These are phyloP conservation scores for Polyodon spathula DNA, from an alignment of 2,113 vertebrate species.

Conservation along the genomic window DNA sequence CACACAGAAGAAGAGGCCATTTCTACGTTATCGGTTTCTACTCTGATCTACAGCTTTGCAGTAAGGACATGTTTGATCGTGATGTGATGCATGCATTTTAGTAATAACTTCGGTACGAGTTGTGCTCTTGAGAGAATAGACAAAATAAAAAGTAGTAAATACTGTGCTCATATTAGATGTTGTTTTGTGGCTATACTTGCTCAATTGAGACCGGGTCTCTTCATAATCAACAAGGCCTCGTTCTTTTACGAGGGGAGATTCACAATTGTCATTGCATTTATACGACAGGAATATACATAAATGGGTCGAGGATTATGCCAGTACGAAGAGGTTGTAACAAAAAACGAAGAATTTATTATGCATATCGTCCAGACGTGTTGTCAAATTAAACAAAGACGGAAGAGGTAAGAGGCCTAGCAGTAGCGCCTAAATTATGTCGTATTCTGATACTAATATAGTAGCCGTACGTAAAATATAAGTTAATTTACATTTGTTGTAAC, in stretches of 20 bases:
- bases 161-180: neutral
- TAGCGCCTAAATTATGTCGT: constrained; percentile 23
- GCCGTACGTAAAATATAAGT: too few relatives aligned
- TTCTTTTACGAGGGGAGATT: neutral
- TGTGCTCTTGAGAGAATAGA: too few relatives aligned
- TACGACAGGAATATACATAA: neutral
- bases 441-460: constrained; percentile 8
- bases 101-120: too few relatives aligned
- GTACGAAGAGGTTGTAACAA: too few relatives aligned
- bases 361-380: neutral
- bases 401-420: constrained; percentile 12
- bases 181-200: constrained; percentile 2
- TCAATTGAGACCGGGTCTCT: constrained; percentile 15
- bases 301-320: neutral
- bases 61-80: too few relatives aligned
- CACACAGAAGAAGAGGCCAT: constrained; percentile 14
- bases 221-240: constrained; percentile 1
- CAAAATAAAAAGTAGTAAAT: too few relatives aligned
- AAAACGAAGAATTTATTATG: neutral
- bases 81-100: too few relatives aligned
- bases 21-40: too few relatives aligned
- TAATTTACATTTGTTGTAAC: too few relatives aligned
- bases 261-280: neutral
- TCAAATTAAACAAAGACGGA: constrained; percentile 21
- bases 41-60: too few relatives aligned